phyloP scores from a whole-genome alignment of 2,113 vertebrate species.

The Trichechus manatus region DNA sequence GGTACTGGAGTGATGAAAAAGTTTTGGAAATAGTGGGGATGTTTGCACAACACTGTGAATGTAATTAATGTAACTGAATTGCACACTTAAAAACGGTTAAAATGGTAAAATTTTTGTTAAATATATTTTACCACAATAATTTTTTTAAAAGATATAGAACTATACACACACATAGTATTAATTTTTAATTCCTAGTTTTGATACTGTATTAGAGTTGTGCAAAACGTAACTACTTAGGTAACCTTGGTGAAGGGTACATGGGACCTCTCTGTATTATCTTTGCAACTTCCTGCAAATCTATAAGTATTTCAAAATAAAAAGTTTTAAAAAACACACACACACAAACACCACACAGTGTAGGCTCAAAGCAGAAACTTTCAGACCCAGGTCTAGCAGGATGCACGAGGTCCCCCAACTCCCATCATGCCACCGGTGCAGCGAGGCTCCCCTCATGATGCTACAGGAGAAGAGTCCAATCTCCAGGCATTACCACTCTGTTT shows the following conservation, averaged over 20 bases:
- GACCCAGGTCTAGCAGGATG: neutral
- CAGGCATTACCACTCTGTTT: fast-evolving
- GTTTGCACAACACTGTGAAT: too few species aligned
- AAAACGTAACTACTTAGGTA: neutral
- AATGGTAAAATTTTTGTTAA: neutral
- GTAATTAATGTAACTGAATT: too few species aligned
- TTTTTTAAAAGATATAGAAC: too few species aligned
- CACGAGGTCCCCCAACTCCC: fast-evolving
- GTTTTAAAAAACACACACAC: too few species aligned
- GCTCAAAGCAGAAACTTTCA: neutral
- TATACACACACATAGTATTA: too few species aligned
- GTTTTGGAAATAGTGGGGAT: too few species aligned
- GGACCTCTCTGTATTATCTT: fast-evolving
- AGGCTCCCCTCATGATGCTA: fast-evolving
- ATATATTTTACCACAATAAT: neutral
- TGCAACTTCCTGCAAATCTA: neutral
- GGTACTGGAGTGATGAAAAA: too few species aligned
- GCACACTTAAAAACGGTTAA: neutral
- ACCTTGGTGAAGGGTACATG: too few species aligned
- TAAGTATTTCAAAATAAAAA: neutral
- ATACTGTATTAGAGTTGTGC: neutral
- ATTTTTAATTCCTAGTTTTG: neutral
- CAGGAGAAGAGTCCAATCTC: fast-evolving
- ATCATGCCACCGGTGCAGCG: fast-evolving
- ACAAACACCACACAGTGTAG: neutral